Evolutionary conservation across 1,140 invertebrate genomes (phyloP).

Genomic region (Musca domestica): DNA sequence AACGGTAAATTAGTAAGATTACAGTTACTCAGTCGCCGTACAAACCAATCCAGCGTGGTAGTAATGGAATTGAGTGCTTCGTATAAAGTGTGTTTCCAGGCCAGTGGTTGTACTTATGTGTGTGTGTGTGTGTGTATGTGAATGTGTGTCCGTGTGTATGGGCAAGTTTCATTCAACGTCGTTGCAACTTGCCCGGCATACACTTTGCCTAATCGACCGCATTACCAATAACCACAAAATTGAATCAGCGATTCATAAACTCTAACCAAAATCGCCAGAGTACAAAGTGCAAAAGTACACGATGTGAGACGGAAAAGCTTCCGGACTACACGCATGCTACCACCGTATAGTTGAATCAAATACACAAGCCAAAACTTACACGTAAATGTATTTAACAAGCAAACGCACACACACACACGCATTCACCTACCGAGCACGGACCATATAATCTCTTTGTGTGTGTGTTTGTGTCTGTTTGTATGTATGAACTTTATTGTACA

Average conservation of each 20-base stretch:
- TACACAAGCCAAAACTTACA: neutral
- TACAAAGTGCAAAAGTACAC: slow-evolving; percentile 3
- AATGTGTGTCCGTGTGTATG: no score
- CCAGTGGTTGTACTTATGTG: neutral
- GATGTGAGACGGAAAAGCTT: no score
- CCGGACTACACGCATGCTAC: neutral
- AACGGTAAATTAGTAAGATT: slow-evolving; percentile 4
- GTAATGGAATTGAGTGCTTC: neutral
- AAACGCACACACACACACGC: neutral
- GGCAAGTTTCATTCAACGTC: no score
- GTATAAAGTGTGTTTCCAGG: neutral
- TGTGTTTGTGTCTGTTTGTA: neutral
- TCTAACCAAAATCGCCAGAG: neutral
- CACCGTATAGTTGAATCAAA: neutral
- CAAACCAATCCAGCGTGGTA: neutral
- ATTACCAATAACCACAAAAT: slow-evolving; percentile 20
- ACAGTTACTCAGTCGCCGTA: neutral
- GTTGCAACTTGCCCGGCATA: neutral
- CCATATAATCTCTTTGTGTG: no score
- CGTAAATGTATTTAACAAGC: neutral
- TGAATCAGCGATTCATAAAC: slow-evolving; percentile 17
- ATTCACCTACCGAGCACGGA: neutral
- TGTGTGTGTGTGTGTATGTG: no score
- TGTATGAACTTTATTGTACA: neutral
- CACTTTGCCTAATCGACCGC: slow-evolving; percentile 7